These are phyloP conservation scores for Nomada flava DNA, from an alignment of 2,888 invertebrate genomes.

Conservation along the genomic window DNA sequence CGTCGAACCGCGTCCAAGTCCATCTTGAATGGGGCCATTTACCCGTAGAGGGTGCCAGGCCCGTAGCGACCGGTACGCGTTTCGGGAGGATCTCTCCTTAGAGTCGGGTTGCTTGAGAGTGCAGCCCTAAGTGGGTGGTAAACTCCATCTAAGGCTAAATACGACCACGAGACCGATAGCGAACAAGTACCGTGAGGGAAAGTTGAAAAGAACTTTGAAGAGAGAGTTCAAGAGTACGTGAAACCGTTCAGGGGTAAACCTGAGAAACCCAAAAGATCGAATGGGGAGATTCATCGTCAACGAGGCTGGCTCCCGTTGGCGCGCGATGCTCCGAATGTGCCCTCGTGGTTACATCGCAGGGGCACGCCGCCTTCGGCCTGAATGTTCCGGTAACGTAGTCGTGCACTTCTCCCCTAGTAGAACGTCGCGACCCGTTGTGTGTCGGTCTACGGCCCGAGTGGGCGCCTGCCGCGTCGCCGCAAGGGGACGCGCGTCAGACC, in stretches of 20 bases:
- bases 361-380: too few relatives aligned
- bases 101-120: conserved; percentile 59
- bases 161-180: conserved; percentile 63
- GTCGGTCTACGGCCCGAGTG: too few relatives aligned
- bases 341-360: too few relatives aligned
- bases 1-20: too few relatives aligned
- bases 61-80: conserved; percentile 80
- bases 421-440: too few relatives aligned
- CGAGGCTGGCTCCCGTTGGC: conserved; percentile 74
- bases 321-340: conserved; percentile 71
- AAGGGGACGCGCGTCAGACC: too few relatives aligned
- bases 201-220: conserved; percentile 59
- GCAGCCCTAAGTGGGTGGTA: conserved; percentile 32
- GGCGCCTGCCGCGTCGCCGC: too few relatives aligned
- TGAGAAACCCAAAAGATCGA: conserved; percentile 85
- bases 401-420: too few relatives aligned
- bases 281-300: conserved; percentile 74
- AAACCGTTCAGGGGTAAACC: conserved; percentile 84
- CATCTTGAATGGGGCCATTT: too few relatives aligned
- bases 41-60: too few relatives aligned
- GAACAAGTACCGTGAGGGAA: conserved; percentile 61
- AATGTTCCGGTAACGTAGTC: too few relatives aligned
- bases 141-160: conserved; percentile 34
- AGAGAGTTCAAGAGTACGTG: conserved; percentile 57
- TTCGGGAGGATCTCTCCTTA: conserved; percentile 55